These are phyloP conservation scores for Lomographa bimaculata DNA, from an alignment of 2,888 invertebrate genomes.

Conservation along the genomic window DNA sequence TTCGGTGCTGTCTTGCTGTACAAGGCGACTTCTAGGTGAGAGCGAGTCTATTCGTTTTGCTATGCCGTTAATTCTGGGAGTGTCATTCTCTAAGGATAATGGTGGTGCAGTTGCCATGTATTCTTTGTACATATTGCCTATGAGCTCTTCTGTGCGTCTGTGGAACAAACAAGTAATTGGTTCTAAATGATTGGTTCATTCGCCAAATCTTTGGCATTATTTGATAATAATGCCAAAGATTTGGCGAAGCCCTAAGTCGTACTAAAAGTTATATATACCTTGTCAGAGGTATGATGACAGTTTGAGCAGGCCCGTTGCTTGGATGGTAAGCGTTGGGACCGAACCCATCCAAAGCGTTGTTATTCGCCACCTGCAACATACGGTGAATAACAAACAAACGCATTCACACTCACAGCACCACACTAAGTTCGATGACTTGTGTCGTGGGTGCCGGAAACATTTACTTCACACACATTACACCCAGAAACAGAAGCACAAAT, in stretches of 20 bases:
- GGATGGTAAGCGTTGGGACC: constrained; percentile 86
- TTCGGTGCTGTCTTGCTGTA: constrained; percentile 67
- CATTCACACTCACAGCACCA: no score
- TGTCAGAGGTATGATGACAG: constrained; percentile 86
- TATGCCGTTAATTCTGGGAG: constrained; percentile 57
- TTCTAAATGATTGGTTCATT: no score
- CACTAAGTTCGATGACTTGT: no score
- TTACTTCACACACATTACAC: no score
- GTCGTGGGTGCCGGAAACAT: no score
- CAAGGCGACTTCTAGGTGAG: constrained; percentile 49
- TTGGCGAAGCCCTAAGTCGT: not conserved
- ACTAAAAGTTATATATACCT: no score
- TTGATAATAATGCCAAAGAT: not conserved
- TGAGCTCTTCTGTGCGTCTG: constrained; percentile 85
- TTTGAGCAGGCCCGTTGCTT: constrained; percentile 70
- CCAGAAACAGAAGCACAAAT: no score
- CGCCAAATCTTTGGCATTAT: no score
- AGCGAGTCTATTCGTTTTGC: constrained; percentile 52
- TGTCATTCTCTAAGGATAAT: constrained; percentile 55
- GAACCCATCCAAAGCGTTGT: constrained; percentile 82
- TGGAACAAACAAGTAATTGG: constrained; percentile 31
- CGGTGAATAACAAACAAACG: no score
- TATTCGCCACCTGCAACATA: constrained; percentile 68
- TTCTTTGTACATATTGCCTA: constrained; percentile 80
- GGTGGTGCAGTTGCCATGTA: constrained; percentile 78